phyloP scores from a whole-genome alignment of 2,113 vertebrate genomes.

The Tor tambroides region DNA sequence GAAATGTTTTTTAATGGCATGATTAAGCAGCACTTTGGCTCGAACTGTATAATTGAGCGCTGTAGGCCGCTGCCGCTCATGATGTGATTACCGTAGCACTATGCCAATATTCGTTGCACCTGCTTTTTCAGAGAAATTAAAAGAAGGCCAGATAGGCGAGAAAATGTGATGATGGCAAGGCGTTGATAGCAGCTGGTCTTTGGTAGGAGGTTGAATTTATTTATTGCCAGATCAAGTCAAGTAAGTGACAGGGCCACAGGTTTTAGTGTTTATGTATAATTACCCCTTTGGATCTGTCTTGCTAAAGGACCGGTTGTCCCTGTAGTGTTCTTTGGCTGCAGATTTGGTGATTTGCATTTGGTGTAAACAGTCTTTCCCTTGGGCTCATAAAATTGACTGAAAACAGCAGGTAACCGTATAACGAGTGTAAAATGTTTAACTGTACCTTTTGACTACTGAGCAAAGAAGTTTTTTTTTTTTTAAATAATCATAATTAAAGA shows the following conservation, averaged over 20 bases:
- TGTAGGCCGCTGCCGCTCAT: not conserved
- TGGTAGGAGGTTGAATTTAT: conserved; percentile 2
- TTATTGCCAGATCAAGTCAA: not conserved
- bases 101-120: not conserved
- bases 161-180: not conserved
- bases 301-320: not conserved
- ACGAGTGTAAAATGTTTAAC: not conserved
- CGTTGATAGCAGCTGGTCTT: conserved; percentile 14
- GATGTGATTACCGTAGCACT: not conserved
- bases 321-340: not conserved
- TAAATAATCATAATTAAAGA: not conserved
- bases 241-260: not conserved
- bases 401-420: not conserved
- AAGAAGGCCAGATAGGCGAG: not conserved
- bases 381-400: not conserved
- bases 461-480: not conserved
- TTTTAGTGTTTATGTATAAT: conserved; percentile 22
- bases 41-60: not conserved
- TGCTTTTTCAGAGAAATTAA: not conserved
- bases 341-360: conserved; percentile 1
- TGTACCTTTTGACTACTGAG: not conserved
- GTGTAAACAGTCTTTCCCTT: not conserved
- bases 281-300: not conserved
- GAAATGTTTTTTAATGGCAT: conserved; percentile 4
- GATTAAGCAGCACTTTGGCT: conserved; percentile 9